Evolutionary conservation across 2,888 invertebrate genomes (phyloP).

Genomic region (Agrotis clavis): DNA sequence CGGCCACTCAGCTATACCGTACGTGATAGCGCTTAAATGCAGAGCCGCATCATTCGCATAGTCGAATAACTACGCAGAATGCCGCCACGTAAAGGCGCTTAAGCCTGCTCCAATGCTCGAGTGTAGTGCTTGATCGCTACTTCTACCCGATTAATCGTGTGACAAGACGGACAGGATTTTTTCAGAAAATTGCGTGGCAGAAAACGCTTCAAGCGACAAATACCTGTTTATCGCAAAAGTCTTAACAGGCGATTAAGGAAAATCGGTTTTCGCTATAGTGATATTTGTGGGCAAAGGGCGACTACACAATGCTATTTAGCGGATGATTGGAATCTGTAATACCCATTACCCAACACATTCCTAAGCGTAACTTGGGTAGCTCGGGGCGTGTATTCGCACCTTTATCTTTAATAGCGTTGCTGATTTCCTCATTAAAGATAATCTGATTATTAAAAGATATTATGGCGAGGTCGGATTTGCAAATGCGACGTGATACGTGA

Average conservation of each 20-base stretch:
- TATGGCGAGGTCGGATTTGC: constrained; percentile 17
- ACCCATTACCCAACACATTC: constrained; percentile 44
- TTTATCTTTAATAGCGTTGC: constrained; percentile 30
- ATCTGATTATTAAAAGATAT: constrained; percentile 28
- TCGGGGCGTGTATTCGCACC: constrained; percentile 40
- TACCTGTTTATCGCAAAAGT: constrained; percentile 37
- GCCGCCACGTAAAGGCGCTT: neutral
- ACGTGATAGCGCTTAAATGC: constrained; percentile 40
- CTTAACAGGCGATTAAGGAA: constrained; percentile 42
- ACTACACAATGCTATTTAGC: constrained; percentile 52
- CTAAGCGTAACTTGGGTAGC: constrained; percentile 32
- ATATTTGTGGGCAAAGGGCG: constrained; percentile 42
- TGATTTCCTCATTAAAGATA: constrained; percentile 46
- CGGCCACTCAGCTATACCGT: constrained; percentile 8
- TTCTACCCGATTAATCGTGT: constrained; percentile 24
- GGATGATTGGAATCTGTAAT: constrained; percentile 52
- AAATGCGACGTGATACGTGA: neutral
- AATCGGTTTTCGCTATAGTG: constrained; percentile 38
- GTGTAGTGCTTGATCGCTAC: constrained; percentile 22
- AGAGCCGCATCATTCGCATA: constrained; percentile 31
- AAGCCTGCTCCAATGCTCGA: constrained; percentile 15
- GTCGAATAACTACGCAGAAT: constrained; percentile 20
- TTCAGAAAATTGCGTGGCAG: constrained; percentile 24
- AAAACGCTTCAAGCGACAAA: constrained; percentile 22
- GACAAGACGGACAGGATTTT: constrained; percentile 11